Base-by-base conservation (phyloP, 2,888 invertebrate genomes). In the Halictus ligatus region DNA sequence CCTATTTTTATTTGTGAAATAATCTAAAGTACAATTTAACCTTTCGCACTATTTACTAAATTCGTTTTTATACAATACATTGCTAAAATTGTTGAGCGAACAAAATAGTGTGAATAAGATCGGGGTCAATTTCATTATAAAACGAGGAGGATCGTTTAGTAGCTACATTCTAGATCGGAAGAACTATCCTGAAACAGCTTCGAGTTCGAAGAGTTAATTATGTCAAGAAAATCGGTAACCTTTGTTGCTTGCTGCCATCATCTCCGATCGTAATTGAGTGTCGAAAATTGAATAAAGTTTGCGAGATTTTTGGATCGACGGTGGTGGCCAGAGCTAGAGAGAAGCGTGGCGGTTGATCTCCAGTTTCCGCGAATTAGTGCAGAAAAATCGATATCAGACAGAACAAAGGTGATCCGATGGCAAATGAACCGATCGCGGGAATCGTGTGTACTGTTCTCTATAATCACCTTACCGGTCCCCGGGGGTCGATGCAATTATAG, bases 311-410 rank as follows among this genome's bases (percentile, higher is more conserved):
- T 54, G 54, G 21, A 54, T 54, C 54, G 54, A 0, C 21, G 21
- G 54, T 21, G 50, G 50, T 21, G 3, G 54, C 54, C 18, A 18
- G 25, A 60, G 25, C 60, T 13, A 13, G 25, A 25, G 25, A 25
- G 25, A 60, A 54, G 60, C n/a, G 5, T 25, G 12, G 25, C 35
- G 35, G 5, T 6, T 25, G 60, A 25, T 60, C 54, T 25, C 60
- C 60, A 60, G 60, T 60, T 13, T 60, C 60, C 60, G 13, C 25
- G 60, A 60, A 60, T 60, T 60, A 60, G 60, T 60, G 60, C 60
- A 60, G 60, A 60, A 60, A 67, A 67, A 67, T 67, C 64, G 29
- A 67, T 67, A 67, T 29, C 15, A 67, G 18, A 18, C 64, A 8
- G 64, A 35, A 67, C 64, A 29, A 67, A 67, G 29, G 25, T 29